phyloP scores from a whole-genome alignment of 2,888 invertebrate genomes.

The Macaria notata region DNA sequence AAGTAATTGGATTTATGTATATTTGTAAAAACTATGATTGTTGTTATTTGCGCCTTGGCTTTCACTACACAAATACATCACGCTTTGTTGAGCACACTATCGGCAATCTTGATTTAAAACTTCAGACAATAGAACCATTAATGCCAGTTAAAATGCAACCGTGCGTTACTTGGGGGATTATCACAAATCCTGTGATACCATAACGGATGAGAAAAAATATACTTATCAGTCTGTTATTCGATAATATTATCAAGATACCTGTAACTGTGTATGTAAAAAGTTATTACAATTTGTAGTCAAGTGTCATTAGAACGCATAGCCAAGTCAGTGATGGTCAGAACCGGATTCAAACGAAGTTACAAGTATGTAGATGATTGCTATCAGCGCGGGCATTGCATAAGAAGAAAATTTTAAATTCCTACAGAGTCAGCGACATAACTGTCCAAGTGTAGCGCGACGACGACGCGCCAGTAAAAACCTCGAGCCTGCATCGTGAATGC shows the following conservation, averaged over 20 bases:
- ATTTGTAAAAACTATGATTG: background rate
- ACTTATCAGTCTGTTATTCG: background rate
- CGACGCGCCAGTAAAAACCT: constrained; percentile 58
- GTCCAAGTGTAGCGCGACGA: constrained; percentile 52
- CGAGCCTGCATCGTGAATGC: constrained; percentile 58
- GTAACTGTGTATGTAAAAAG: background rate
- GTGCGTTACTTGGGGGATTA: constrained; percentile 38
- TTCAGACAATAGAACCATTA: constrained; percentile 50
- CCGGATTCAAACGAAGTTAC: constrained; percentile 17
- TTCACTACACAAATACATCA: constrained; percentile 51
- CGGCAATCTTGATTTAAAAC: constrained; percentile 40
- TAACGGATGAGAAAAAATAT: background rate
- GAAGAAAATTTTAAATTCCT: constrained; percentile 52
- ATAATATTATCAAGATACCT: constrained; percentile 3
- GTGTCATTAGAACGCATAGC: constrained; percentile 9
- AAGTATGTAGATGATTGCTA: constrained; percentile 37
- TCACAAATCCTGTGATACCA: constrained; percentile 26
- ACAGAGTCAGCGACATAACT: constrained; percentile 56
- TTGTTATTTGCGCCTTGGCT: constrained; percentile 29
- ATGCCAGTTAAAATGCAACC: constrained; percentile 32
- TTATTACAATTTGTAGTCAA: background rate
- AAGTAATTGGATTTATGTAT: too few species aligned
- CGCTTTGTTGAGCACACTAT: constrained; percentile 36
- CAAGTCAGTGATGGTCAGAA: constrained; percentile 10
- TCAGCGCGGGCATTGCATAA: constrained; percentile 40